These are phyloP conservation scores for Amia ocellicauda DNA, from an alignment of 2,113 vertebrate genomes.

Conservation along the genomic window DNA sequence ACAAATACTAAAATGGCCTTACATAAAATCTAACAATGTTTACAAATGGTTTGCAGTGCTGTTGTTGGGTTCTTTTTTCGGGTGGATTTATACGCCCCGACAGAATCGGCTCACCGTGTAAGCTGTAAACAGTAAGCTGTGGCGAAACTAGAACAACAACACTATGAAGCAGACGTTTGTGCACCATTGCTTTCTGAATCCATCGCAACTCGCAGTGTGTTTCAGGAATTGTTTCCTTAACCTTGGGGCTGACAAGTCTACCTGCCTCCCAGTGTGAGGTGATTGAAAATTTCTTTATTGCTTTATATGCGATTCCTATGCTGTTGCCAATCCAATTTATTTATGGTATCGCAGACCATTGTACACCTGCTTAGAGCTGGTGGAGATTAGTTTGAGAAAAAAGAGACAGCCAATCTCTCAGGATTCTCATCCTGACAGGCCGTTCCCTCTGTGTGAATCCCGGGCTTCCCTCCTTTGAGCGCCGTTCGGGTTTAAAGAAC, in stretches of 20 bases:
- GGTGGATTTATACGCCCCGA: too few species aligned
- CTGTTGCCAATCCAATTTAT: conserved; percentile 61
- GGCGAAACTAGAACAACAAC: too few species aligned
- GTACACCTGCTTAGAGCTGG: conserved; percentile 45
- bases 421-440: conserved; percentile 45
- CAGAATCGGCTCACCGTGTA: too few species aligned
- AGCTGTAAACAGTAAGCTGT: too few species aligned
- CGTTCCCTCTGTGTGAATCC: conserved; percentile 23
- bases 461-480: conserved; percentile 26
- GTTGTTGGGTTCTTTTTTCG: too few species aligned
- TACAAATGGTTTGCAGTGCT: too few species aligned
- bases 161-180: not conserved
- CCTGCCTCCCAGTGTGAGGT: conserved; percentile 25
- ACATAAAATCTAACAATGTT: too few species aligned
- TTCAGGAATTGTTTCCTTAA: conserved; percentile 50
- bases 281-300: conserved; percentile 69
- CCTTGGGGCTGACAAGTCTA: conserved; percentile 50
- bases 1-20: too few species aligned
- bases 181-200: not conserved
- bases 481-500: conserved; percentile 19
- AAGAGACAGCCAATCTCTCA: conserved; percentile 46
- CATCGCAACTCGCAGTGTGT: conserved; percentile 1
- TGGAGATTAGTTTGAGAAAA: conserved; percentile 56
- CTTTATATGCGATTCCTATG: conserved; percentile 62
- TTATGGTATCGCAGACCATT: conserved; percentile 57